These are phyloP conservation scores for Ganaspis brasiliensis DNA, from an alignment of 2,888 invertebrate species.

Conservation along the genomic window DNA sequence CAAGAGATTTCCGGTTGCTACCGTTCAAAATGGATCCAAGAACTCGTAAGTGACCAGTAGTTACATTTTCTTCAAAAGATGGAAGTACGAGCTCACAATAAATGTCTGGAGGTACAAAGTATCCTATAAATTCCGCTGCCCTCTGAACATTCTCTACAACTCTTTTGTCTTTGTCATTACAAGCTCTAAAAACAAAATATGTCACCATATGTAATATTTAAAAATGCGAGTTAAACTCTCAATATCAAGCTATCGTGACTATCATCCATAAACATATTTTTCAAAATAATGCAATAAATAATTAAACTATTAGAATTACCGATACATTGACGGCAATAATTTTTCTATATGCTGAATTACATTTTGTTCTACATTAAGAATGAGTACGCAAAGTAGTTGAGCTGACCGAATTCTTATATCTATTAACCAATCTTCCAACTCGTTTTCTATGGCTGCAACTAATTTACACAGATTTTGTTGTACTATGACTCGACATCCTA, in stretches of 20 bases:
- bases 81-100: constrained; percentile 87
- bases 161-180: constrained; percentile 85
- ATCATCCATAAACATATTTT: no score
- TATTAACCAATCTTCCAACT: constrained; percentile 90
- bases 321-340: constrained; percentile 83
- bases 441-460: constrained; percentile 86
- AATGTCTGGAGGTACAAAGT: constrained; percentile 87
- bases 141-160: constrained; percentile 85
- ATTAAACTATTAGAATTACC: constrained; percentile 71
- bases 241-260: no score
- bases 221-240: no score
- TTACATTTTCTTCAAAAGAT: constrained; percentile 83
- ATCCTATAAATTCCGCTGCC: constrained; percentile 88
- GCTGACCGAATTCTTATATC: constrained; percentile 86
- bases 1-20: constrained; percentile 81
- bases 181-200: constrained; percentile 83
- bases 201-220: no score
- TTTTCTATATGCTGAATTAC: constrained; percentile 86
- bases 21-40: constrained; percentile 85
- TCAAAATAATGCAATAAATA: no score
- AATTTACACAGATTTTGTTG: constrained; percentile 89
- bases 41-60: constrained; percentile 83
- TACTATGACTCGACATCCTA: constrained; percentile 92
- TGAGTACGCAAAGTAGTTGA: constrained; percentile 87
- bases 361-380: constrained; percentile 88